phyloP scores from a whole-genome alignment of 2,113 vertebrate genomes.

The Gyps fulvus region DNA sequence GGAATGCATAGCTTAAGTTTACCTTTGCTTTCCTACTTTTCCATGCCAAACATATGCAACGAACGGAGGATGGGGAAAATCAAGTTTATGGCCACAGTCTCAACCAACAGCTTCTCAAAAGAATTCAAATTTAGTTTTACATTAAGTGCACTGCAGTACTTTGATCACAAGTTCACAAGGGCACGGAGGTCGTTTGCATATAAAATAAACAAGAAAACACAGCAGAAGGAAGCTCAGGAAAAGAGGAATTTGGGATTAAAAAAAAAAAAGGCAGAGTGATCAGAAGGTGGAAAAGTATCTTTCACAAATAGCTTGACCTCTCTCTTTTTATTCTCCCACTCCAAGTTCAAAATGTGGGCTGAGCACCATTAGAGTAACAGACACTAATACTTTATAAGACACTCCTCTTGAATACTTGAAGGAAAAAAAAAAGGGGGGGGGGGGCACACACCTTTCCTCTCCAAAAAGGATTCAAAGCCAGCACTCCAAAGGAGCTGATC shows the following conservation, averaged over 20 bases:
- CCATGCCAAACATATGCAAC: neutral
- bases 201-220: neutral
- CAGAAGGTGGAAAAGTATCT: neutral
- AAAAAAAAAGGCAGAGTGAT: neutral
- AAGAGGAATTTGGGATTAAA: neutral
- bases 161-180: slow-evolving; percentile 22
- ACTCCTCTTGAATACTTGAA: neutral
- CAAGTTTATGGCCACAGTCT: neutral
- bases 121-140: neutral
- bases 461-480: neutral
- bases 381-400: neutral
- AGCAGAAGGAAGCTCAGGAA: neutral
- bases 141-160: neutral
- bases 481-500: neutral
- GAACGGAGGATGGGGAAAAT: neutral
- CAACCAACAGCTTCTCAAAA: neutral
- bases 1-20: neutral
- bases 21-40: neutral
- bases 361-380: neutral
- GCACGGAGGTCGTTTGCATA: neutral
- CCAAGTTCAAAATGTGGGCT: neutral
- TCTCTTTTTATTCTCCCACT: neutral
- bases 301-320: neutral
- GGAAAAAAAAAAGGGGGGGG: neutral
- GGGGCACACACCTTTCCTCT: neutral